Percentiles rank a stretch among this genome's conserved stretches.
Evolutionary conservation across 2,888 invertebrate species (phyloP).

Genomic region (Cosmia trapezina): DNA sequence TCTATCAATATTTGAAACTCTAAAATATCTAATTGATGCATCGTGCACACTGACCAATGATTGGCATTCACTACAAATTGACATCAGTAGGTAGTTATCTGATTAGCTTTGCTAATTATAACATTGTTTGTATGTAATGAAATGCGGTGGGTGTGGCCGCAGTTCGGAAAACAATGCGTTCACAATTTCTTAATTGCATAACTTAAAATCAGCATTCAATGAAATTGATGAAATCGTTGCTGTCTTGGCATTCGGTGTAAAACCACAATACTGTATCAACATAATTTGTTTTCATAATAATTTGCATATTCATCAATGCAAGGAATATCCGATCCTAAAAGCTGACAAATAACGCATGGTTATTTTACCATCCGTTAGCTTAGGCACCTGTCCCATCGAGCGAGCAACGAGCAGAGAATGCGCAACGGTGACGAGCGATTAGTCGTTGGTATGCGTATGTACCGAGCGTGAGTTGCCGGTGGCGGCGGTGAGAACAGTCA

Average conservation of each 20-base stretch:
- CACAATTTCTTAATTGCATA: not conserved
- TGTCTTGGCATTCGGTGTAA: not conserved
- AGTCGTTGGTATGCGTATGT: not conserved
- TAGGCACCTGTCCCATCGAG: not conserved
- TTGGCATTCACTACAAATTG: not conserved
- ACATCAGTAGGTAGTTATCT: not conserved
- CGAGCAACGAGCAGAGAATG: not conserved
- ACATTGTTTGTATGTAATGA: no score
- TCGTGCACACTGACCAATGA: not conserved
- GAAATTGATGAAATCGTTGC: not conserved
- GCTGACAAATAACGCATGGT: not conserved
- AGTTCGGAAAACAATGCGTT: not conserved
- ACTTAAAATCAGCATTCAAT: not conserved
- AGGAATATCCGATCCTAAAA: not conserved
- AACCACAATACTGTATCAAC: not conserved
- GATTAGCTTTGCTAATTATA: not conserved
- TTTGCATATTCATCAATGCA: not conserved
- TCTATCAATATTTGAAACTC: not conserved
- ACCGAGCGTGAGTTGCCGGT: not conserved
- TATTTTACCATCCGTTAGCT: not conserved
- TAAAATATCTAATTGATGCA: slow-evolving; percentile 8
- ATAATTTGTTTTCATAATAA: no score
- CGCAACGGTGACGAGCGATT: not conserved
- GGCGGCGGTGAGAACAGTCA: not conserved
- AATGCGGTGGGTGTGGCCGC: no score